Evolutionary conservation across 53 echinoderm and acorn worm genomes (phyloP).

Genomic region (Henricia sp.): DNA sequence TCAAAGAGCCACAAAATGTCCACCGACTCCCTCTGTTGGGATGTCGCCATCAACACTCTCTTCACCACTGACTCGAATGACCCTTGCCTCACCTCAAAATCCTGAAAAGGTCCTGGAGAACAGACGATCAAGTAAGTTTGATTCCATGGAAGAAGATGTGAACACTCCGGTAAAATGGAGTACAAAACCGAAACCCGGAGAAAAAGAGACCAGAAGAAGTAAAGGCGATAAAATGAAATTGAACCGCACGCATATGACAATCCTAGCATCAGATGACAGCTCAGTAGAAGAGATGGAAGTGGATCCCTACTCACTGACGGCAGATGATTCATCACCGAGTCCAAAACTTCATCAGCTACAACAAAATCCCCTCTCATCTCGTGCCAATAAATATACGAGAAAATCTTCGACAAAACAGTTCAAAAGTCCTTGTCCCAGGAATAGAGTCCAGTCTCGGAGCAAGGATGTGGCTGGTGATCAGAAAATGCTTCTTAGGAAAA

Average conservation of each 20-base stretch:
- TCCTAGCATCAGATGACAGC: slow-evolving; percentile 10
- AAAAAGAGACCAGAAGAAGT: neutral
- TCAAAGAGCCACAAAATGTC: neutral
- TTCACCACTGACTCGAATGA: slow-evolving; percentile 31
- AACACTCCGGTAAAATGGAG: neutral
- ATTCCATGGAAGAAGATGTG: neutral
- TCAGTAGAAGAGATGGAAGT: slow-evolving; percentile 48
- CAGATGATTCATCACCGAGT: slow-evolving; percentile 42
- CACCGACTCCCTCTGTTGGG: neutral
- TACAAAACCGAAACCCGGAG: neutral
- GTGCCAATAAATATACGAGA: neutral
- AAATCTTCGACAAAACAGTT: neutral
- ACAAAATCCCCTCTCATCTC: neutral
- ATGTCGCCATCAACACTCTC: slow-evolving; percentile 27
- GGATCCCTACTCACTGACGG: slow-evolving; percentile 47
- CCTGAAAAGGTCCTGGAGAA: neutral
- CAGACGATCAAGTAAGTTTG: neutral
- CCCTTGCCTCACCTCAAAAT: slow-evolving; percentile 11
- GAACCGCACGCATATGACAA: slow-evolving; percentile 36
- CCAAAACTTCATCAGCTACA: neutral
- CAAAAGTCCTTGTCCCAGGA: no score
- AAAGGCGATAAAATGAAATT: neutral
- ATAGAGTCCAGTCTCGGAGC: neutral
- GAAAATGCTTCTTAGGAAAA: no score
- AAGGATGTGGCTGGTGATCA: neutral